Evolutionary conservation across 2,888 invertebrate genomes (phyloP).

Genomic region (Hypolimnas misippus): DNA sequence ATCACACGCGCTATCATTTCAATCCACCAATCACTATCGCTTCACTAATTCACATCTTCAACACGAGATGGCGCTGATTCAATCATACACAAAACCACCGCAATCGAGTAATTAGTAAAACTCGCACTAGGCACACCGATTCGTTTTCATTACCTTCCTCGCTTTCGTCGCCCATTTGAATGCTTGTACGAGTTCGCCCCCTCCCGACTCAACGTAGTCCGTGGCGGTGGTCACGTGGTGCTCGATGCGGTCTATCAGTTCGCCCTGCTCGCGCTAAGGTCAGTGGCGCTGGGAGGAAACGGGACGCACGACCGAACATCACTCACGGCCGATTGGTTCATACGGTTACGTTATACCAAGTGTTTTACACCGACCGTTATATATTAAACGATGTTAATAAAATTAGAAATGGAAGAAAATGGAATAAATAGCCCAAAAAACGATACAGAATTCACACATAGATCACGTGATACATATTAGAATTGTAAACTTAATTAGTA

Average conservation of each 20-base stretch:
- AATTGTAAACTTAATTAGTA: slow-evolving; percentile 51
- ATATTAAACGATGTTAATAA: slow-evolving; percentile 60
- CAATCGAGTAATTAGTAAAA: no score
- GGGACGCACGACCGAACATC: slow-evolving; percentile 56
- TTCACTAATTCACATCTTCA: no score
- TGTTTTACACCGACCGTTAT: slow-evolving; percentile 53
- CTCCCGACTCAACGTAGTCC: slow-evolving; percentile 92
- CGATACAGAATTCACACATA: slow-evolving; percentile 46
- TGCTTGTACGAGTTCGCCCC: slow-evolving; percentile 90
- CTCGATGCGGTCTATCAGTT: slow-evolving; percentile 97
- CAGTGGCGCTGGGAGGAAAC: slow-evolving; percentile 68
- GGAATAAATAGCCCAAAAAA: slow-evolving; percentile 36
- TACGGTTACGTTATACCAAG: slow-evolving; percentile 62
- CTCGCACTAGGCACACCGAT: no score
- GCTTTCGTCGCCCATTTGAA: slow-evolving; percentile 94
- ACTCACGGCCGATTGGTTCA: slow-evolving; percentile 78
- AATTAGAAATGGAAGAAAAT: slow-evolving; percentile 47
- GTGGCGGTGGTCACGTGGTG: slow-evolving; percentile 94
- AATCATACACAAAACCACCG: no score
- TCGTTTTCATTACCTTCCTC: slow-evolving; percentile 88
- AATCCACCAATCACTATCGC: no score
- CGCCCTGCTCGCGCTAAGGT: slow-evolving; percentile 89
- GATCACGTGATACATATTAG: slow-evolving; percentile 49
- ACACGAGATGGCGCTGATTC: no score
- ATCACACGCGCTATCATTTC: no score